Conservation (phyloP, 2,888 invertebrate species). For the Drosophila peninsularis region DNA sequence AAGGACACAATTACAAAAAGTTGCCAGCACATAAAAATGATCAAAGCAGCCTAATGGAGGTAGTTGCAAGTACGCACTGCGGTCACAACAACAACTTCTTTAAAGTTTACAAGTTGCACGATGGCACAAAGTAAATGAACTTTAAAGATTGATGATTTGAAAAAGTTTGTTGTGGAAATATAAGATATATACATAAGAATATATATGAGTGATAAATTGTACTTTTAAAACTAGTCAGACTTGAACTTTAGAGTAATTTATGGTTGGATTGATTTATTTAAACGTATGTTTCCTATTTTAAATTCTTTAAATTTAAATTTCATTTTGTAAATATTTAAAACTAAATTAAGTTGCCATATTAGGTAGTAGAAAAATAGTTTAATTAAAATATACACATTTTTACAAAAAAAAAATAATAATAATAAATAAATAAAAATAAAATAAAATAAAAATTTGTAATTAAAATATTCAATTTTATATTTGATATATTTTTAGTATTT, state of each 20-base stretch:
- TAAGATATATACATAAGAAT: too few relatives aligned
- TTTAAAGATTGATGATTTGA: background rate
- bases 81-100: slow-evolving; percentile 22
- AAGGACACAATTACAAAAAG: slow-evolving; percentile 32
- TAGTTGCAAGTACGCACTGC: slow-evolving; percentile 42
- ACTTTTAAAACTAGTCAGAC: background rate
- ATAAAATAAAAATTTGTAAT: too few relatives aligned
- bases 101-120: slow-evolving; percentile 7
- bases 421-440: too few relatives aligned
- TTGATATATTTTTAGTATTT: background rate
- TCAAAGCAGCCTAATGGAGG: background rate
- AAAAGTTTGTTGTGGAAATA: background rate
- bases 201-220: background rate
- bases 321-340: too few relatives aligned
- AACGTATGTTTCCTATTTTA: background rate
- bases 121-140: background rate
- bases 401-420: too few relatives aligned
- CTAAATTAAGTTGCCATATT: too few relatives aligned
- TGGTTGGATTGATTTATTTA: background rate
- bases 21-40: slow-evolving; percentile 1
- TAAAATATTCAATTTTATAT: too few relatives aligned
- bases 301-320: too few relatives aligned
- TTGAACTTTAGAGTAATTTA: background rate
- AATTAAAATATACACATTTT: too few relatives aligned
- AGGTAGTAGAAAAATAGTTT: too few relatives aligned